phyloP scores from a whole-genome alignment of 2,888 invertebrate species.

The Agrypnus murinus region DNA sequence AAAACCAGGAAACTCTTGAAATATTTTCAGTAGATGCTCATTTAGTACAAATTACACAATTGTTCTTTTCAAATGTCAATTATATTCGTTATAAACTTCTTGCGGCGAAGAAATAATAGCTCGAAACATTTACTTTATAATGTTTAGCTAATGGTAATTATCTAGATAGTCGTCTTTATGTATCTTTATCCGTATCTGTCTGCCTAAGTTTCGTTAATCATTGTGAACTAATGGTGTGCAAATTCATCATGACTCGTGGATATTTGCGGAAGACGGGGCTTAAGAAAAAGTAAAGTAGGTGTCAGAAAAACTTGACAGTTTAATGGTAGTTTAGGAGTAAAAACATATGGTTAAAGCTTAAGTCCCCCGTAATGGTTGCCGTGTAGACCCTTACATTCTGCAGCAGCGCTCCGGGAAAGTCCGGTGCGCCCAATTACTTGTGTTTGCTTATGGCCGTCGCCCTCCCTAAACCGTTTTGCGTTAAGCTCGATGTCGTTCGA shows the following conservation, averaged over 20 bases:
- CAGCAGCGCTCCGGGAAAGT: conserved; percentile 42
- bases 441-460: conserved; percentile 56
- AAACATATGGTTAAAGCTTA: conserved; percentile 58
- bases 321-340: conserved; percentile 58
- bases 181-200: conserved; percentile 32
- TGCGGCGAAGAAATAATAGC: conserved; percentile 13
- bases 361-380: conserved; percentile 54
- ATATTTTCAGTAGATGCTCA: background rate
- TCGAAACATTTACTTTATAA: conserved; percentile 10
- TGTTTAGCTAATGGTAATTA: conserved; percentile 29
- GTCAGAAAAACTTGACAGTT: conserved; percentile 60
- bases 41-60: background rate
- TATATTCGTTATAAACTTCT: conserved; percentile 20
- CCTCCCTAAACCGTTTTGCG: conserved; percentile 50
- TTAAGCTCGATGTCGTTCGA: conserved; percentile 54
- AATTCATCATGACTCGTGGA: conserved; percentile 60
- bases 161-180: conserved; percentile 23
- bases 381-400: conserved; percentile 49
- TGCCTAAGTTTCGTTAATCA: conserved; percentile 38
- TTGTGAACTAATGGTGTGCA: conserved; percentile 57
- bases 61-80: background rate
- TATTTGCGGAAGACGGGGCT: conserved; percentile 54
- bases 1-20: background rate
- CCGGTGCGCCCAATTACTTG: conserved; percentile 59
- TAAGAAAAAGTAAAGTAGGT: conserved; percentile 52